Evolutionary conservation across 2,797 vertebrate species (phyloP).

Genomic region (Coracias cyanogaster): DNA sequence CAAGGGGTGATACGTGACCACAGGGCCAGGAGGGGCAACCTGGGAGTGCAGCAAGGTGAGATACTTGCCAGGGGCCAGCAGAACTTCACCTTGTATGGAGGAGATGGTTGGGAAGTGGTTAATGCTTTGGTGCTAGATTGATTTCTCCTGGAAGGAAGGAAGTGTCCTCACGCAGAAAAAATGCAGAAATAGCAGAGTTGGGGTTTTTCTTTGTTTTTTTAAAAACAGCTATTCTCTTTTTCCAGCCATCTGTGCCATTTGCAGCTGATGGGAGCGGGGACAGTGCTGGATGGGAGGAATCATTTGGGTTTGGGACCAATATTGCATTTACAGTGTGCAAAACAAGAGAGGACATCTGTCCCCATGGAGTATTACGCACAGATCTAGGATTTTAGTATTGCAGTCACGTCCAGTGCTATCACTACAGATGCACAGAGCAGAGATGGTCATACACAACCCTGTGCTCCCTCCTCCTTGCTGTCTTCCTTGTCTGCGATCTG

Average conservation of each 20-base stretch:
- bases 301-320: constrained; percentile 28
- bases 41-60: fast-evolving
- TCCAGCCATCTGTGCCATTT: constrained; percentile 58
- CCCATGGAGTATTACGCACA: constrained; percentile 31
- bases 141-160: constrained; percentile 69
- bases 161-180: constrained; percentile 66
- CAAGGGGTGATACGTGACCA: background rate
- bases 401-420: background rate
- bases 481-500: background rate
- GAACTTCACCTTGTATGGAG: background rate
- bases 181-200: constrained; percentile 69
- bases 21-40: background rate
- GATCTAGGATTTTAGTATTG: constrained; percentile 24
- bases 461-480: background rate
- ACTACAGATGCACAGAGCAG: background rate
- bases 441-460: background rate
- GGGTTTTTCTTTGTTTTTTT: constrained; percentile 16
- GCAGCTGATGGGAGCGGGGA: constrained; percentile 38
- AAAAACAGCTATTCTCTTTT: constrained; percentile 48
- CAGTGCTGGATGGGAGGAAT: background rate
- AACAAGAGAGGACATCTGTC: constrained; percentile 61
- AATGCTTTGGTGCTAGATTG: constrained; percentile 45
- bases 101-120: constrained; percentile 15
- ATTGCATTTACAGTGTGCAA: constrained; percentile 21
- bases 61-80: background rate